Percentiles rank a stretch among this genome's conserved stretches.
phyloP scores from a whole-genome alignment of 2,888 invertebrate genomes.

The Apamea anceps region DNA sequence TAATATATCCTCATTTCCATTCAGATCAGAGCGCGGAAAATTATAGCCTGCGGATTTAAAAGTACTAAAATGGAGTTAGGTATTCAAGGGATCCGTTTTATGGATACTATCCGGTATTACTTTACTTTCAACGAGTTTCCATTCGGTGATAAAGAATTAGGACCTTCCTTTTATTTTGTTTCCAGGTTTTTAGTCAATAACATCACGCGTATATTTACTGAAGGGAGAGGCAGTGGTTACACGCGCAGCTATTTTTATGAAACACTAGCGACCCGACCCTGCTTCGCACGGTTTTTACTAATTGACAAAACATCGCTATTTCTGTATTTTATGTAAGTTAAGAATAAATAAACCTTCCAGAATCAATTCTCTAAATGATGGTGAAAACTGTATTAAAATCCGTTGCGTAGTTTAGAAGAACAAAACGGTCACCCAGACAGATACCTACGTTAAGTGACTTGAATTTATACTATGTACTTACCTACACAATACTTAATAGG shows the following conservation, averaged over 20 bases:
- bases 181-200: not conserved
- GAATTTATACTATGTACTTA: not conserved
- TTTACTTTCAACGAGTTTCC: constrained; percentile 45
- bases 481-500: not conserved
- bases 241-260: constrained; percentile 8
- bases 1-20: constrained; percentile 27
- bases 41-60: constrained; percentile 51
- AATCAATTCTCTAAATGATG: too few relatives aligned
- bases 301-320: not conserved
- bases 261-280: not conserved
- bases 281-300: too few relatives aligned
- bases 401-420: not conserved
- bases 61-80: constrained; percentile 53
- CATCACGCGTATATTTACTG: not conserved
- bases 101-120: constrained; percentile 37
- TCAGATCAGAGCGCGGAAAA: constrained; percentile 44
- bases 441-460: not conserved
- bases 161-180: constrained; percentile 17
- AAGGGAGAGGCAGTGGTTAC: not conserved
- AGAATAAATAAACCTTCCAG: not conserved
- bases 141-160: constrained; percentile 30
- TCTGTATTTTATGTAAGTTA: not conserved
- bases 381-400: not conserved
- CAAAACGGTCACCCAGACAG: not conserved
- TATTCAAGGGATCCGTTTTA: constrained; percentile 46